phyloP scores from a whole-genome alignment of 2,888 invertebrate species.

The Lingula anatina region DNA sequence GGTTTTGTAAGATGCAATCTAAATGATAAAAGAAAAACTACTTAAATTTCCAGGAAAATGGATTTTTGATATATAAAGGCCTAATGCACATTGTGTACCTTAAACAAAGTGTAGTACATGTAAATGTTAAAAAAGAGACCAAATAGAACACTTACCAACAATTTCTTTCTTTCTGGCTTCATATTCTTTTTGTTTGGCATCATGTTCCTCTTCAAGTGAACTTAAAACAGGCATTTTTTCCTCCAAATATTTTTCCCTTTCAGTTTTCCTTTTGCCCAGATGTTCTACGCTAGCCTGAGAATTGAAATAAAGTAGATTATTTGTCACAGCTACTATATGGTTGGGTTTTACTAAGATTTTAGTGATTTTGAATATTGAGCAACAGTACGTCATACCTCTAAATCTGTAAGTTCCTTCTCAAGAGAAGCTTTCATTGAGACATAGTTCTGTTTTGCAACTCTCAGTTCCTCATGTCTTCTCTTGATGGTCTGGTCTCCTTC shows the following conservation, averaged over 20 bases:
- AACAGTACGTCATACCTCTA: constrained; percentile 2
- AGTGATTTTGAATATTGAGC: too few species aligned
- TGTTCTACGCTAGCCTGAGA: constrained; percentile 6
- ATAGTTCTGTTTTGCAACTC: neutral
- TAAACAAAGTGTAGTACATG: neutral
- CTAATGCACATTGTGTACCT: too few species aligned
- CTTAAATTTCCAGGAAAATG: too few species aligned
- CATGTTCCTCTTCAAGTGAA: constrained; percentile 27
- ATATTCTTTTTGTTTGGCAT: constrained; percentile 27
- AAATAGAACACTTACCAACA: constrained; percentile 26
- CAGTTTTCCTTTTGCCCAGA: constrained; percentile 23
- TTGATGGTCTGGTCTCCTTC: constrained; percentile 7
- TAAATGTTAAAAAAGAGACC: neutral
- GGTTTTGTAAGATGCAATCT: too few species aligned
- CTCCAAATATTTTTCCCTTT: constrained; percentile 20
- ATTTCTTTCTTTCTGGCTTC: constrained; percentile 34
- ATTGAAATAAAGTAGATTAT: neutral
- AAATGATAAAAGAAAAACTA: too few species aligned
- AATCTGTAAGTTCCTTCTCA: neutral
- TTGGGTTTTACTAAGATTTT: too few species aligned
- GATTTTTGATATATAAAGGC: too few species aligned
- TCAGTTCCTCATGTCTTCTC: neutral
- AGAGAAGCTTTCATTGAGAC: neutral
- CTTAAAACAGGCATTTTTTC: constrained; percentile 29
- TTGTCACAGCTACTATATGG: neutral